Percentiles rank a stretch among this genome's conserved stretches.
These are phyloP conservation scores for Brachyptera risi DNA, from an alignment of 2,888 invertebrate species.

Conservation along the genomic window DNA sequence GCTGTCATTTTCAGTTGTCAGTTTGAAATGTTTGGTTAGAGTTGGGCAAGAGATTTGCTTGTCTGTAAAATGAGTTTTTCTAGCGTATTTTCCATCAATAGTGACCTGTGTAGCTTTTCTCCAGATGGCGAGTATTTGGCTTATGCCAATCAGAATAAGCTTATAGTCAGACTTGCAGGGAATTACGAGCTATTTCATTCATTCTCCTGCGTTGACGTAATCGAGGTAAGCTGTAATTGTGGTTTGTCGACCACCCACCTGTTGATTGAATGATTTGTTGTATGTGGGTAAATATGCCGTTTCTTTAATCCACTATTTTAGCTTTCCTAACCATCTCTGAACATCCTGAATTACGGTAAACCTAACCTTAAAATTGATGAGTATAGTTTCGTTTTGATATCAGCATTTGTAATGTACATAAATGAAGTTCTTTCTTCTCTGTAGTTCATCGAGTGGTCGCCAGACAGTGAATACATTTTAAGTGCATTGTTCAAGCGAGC, in stretches of 20 bases:
- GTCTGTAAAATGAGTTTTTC: slow-evolving; percentile 25
- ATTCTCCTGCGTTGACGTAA: slow-evolving; percentile 1
- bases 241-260: neutral
- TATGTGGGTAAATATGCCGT: no score
- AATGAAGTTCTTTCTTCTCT: no score
- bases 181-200: slow-evolving; percentile 18
- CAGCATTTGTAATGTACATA: no score
- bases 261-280: neutral
- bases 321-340: no score
- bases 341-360: no score
- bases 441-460: slow-evolving; percentile 36
- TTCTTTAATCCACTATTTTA: no score
- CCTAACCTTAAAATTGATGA: no score
- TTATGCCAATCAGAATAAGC: slow-evolving; percentile 9
- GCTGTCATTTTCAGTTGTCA: no score
- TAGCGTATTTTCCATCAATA: neutral
- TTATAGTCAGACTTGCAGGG: slow-evolving; percentile 12
- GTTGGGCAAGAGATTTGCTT: no score
- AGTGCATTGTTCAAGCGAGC: slow-evolving; percentile 31
- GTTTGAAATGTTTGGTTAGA: no score
- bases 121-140: slow-evolving; percentile 18
- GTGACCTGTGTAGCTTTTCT: slow-evolving; percentile 7
- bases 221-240: slow-evolving; percentile 21
- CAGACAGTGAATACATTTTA: slow-evolving; percentile 34
- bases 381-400: slow-evolving; percentile 11